phyloP scores from a whole-genome alignment of 2,888 invertebrate genomes.

The Eupithecia dodoneata region DNA sequence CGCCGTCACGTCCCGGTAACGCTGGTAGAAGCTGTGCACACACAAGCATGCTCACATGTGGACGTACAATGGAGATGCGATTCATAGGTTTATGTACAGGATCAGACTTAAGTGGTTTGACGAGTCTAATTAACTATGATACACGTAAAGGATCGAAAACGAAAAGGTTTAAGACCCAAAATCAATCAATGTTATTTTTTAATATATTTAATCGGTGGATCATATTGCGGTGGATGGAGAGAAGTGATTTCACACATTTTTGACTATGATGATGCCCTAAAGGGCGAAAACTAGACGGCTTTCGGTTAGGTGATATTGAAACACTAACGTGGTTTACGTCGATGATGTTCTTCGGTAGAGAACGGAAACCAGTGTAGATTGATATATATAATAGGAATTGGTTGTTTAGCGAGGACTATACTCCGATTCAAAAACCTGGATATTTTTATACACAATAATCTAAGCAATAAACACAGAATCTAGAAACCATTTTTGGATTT shows the following conservation, averaged over 20 bases:
- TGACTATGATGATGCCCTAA: neutral
- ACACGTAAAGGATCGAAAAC: neutral
- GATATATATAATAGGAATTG: neutral
- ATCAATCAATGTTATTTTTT: neutral
- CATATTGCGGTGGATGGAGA: neutral
- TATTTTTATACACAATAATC: too few relatives aligned
- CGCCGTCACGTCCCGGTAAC: slow-evolving; percentile 93
- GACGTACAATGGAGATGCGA: slow-evolving; percentile 17
- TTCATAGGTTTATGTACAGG: neutral
- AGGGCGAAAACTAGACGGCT: neutral
- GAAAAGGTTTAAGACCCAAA: neutral
- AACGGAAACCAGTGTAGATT: neutral
- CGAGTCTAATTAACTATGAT: neutral
- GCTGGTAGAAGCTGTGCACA: slow-evolving; percentile 92
- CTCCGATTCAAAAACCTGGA: too few relatives aligned
- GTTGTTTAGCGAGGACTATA: neutral
- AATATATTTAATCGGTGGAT: neutral
- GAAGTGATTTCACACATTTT: neutral
- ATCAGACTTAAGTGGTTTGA: neutral
- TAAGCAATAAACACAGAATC: too few relatives aligned
- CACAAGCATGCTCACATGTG: slow-evolving; percentile 55
- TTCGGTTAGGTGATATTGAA: neutral
- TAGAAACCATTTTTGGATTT: too few relatives aligned
- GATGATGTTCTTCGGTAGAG: neutral
- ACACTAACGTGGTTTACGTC: neutral